A percentile compares a stretch with the other conserved stretches of the same genome.
Evolutionary conservation across 2,888 invertebrate species (phyloP).

Genomic region (Callimorpha dominula): DNA sequence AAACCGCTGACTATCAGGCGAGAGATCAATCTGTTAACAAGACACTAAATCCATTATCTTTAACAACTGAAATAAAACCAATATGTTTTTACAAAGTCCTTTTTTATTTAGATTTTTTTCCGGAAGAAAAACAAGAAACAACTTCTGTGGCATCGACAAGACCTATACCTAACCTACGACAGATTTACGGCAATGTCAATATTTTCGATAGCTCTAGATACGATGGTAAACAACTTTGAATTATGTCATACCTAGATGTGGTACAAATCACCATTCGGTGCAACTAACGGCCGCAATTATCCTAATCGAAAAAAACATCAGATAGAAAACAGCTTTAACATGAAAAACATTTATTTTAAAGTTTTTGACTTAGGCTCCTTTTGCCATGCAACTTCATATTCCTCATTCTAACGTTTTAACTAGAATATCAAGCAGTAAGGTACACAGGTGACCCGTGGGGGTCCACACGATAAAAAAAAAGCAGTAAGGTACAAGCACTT

Average conservation of each 20-base stretch:
- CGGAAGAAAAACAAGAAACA: slow-evolving; percentile 47
- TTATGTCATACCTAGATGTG: slow-evolving; percentile 5
- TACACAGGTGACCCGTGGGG: too few relatives aligned
- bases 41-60: neutral
- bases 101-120: slow-evolving; percentile 57
- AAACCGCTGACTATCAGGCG: too few relatives aligned
- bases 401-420: too few relatives aligned
- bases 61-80: neutral
- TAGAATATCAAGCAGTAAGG: neutral
- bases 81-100: neutral
- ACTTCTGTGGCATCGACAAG: slow-evolving; percentile 53
- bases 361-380: too few relatives aligned
- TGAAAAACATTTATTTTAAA: neutral
- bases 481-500: too few relatives aligned
- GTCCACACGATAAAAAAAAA: too few relatives aligned
- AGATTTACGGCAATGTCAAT: slow-evolving; percentile 58
- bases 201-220: slow-evolving; percentile 55
- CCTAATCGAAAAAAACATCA: neutral
- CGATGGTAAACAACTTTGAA: slow-evolving; percentile 55
- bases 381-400: neutral
- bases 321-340: neutral
- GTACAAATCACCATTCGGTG: neutral
- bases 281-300: neutral
- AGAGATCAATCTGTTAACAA: neutral
- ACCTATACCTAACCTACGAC: slow-evolving; percentile 66